Evolutionary conservation across 2,888 invertebrate species (phyloP).

Genomic region (Endotricha flammealis): DNA sequence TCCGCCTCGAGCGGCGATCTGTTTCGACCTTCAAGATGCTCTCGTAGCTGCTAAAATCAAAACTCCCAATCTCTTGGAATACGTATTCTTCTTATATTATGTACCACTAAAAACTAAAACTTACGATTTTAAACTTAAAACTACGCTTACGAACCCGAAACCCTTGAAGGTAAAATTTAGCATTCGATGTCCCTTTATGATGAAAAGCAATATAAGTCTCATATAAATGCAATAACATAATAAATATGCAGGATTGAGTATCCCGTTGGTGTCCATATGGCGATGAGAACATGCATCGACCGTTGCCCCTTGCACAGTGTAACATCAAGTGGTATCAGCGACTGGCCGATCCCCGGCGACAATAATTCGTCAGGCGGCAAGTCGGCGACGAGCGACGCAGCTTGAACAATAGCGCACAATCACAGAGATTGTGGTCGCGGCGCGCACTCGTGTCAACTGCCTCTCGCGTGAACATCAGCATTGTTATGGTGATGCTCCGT

Average conservation of each 20-base stretch:
- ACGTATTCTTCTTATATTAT: too few relatives aligned
- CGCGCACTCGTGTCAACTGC: constrained; percentile 59
- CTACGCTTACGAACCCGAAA: too few relatives aligned
- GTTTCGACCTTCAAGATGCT: constrained; percentile 39
- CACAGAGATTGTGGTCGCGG: constrained; percentile 51
- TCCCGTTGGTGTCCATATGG: too few relatives aligned
- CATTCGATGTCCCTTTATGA: too few relatives aligned
- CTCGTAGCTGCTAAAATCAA: constrained; percentile 19
- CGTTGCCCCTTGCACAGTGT: constrained; percentile 42
- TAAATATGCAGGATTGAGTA: too few relatives aligned
- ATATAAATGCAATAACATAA: too few relatives aligned
- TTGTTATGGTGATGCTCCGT: constrained; percentile 67
- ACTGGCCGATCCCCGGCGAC: constrained; percentile 21
- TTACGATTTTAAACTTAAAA: too few relatives aligned
- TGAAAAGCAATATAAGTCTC: too few relatives aligned
- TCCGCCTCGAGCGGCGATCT: constrained; percentile 43
- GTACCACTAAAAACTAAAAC: too few relatives aligned
- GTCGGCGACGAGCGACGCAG: constrained; percentile 13
- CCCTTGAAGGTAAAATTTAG: too few relatives aligned
- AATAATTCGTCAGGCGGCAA: constrained; percentile 17
- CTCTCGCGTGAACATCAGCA: constrained; percentile 56
- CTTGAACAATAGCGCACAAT: constrained; percentile 68
- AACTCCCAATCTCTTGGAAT: too few relatives aligned
- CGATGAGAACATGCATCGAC: constrained; percentile 33
- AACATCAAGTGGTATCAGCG: constrained; percentile 2